Conservation (phyloP, 2,113 vertebrate species). For the Thomomys bottae region DNA sequence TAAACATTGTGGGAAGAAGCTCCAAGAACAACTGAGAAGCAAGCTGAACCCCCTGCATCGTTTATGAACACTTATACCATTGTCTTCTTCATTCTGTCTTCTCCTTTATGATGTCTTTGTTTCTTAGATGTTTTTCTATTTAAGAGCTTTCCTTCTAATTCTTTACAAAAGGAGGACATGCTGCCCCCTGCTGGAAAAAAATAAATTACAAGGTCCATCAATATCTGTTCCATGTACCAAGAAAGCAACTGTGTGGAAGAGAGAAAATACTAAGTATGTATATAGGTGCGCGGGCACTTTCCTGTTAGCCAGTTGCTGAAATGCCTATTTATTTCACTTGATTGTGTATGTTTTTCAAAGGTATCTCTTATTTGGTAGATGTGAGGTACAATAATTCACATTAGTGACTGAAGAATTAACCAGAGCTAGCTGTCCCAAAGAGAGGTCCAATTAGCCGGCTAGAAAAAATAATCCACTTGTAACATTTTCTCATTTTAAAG, state of each 20-base stretch:
- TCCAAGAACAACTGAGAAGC: background rate
- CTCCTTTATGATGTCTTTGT: conserved; percentile 47
- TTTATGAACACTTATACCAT: background rate
- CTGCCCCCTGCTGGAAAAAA: conserved; percentile 87
- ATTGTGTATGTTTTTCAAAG: background rate
- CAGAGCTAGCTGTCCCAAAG: conserved; percentile 50
- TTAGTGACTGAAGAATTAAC: conserved; percentile 38
- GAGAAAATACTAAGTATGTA: conserved; percentile 41
- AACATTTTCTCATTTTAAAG: conserved; percentile 45
- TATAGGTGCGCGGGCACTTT: too few relatives aligned
- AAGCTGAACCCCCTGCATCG: background rate
- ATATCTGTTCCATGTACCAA: background rate
- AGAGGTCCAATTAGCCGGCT: conserved; percentile 39
- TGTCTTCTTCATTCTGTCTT: background rate
- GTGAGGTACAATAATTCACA: conserved; percentile 44
- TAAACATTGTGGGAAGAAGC: conserved; percentile 1
- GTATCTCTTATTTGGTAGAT: background rate
- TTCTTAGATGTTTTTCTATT: conserved; percentile 59
- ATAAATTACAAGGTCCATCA: conserved; percentile 80
- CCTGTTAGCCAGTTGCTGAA: background rate
- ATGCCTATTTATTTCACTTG: background rate
- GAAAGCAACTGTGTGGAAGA: conserved; percentile 3
- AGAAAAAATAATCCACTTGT: too few relatives aligned
- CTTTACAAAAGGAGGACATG: conserved; percentile 76
- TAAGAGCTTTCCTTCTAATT: background rate